Conservation (phyloP, 2,113 vertebrate species). For the Myanophis thanlyinensis region DNA sequence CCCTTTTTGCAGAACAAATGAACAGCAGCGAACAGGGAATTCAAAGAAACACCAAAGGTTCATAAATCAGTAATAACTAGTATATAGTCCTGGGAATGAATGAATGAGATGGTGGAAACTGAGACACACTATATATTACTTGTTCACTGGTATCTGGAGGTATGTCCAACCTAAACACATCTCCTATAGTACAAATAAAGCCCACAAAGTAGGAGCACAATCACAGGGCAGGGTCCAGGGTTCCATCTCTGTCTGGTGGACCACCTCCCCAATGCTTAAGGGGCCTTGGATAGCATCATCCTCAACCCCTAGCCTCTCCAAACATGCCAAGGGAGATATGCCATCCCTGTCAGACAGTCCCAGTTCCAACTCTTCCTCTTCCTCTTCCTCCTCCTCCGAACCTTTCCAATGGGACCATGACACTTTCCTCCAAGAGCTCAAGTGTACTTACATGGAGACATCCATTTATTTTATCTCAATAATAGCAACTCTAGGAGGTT, state of each 20-base stretch:
- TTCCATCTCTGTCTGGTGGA: neutral
- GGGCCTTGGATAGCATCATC: neutral
- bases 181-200: neutral
- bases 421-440: neutral
- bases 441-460: neutral
- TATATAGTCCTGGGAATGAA: neutral
- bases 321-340: neutral
- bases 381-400: neutral
- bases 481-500: neutral
- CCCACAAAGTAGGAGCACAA: neutral
- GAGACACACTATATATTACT: neutral
- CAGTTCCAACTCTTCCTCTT: neutral
- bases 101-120: neutral
- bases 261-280: neutral
- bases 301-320: neutral
- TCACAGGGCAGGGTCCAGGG: neutral
- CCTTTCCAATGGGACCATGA: neutral
- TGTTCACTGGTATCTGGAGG: neutral
- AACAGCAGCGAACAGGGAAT: neutral
- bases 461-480: neutral
- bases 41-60: neutral
- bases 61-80: neutral
- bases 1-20: neutral
- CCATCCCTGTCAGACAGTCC: neutral
- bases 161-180: neutral